Percentiles rank a stretch among this genome's conserved stretches.
phyloP scores from a whole-genome alignment of 37 sponge, comb jelly and placozoan genomes.

The Oopsacas minuta region DNA sequence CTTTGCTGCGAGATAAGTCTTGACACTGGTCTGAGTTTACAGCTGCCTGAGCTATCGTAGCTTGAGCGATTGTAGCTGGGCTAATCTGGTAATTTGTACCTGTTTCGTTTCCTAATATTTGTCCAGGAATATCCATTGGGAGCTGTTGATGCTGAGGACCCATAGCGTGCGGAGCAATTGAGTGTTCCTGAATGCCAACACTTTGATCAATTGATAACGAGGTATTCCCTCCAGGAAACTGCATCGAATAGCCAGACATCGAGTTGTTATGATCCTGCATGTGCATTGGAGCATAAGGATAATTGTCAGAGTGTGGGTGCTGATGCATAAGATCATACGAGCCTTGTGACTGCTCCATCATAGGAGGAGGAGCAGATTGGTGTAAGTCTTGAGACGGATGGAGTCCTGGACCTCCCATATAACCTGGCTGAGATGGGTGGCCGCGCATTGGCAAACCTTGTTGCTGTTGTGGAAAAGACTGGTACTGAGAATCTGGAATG shows the following conservation, averaged over 20 bases:
- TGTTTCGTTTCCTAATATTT: neutral
- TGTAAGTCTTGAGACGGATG: neutral
- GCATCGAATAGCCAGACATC: neutral
- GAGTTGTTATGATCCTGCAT: neutral
- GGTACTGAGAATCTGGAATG: neutral
- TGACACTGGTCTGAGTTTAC: constrained; percentile 13
- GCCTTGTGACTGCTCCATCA: neutral
- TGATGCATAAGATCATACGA: neutral
- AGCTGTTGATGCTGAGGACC: neutral
- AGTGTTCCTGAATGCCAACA: neutral
- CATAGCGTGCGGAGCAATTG: neutral
- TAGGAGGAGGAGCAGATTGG: neutral
- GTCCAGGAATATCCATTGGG: neutral
- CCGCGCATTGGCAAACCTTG: neutral
- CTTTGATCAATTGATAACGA: neutral
- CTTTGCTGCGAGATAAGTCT: neutral
- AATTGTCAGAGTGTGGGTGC: neutral
- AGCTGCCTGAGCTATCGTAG: neutral
- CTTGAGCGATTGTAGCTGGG: neutral
- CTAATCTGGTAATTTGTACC: neutral
- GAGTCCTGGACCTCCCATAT: neutral
- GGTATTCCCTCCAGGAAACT: neutral
- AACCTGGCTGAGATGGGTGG: neutral
- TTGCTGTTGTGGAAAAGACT: neutral
- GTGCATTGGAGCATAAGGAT: neutral